phyloP scores from a whole-genome alignment of 2,888 invertebrate genomes.

The Augochlorella aurata region DNA sequence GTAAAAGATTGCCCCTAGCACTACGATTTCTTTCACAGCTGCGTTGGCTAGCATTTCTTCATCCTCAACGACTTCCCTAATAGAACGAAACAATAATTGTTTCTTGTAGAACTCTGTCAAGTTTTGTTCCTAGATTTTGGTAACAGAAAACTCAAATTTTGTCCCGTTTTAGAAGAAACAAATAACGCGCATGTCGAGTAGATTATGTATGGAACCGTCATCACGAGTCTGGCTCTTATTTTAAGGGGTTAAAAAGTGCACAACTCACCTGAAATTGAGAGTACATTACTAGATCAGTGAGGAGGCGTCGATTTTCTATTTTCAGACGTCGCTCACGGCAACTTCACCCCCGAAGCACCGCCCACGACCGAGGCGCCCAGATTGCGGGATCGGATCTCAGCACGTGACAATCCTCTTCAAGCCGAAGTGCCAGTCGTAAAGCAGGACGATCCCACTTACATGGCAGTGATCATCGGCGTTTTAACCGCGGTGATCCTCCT shows the following conservation, averaged over 20 bases:
- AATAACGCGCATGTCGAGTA: too few relatives aligned
- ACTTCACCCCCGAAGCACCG: constrained; percentile 83
- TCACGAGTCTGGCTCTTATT: too few relatives aligned
- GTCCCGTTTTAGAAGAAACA: too few relatives aligned
- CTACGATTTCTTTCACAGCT: too few relatives aligned
- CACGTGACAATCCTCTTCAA: constrained; percentile 75
- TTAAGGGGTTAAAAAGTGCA: neutral
- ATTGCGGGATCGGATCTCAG: constrained; percentile 75
- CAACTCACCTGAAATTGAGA: neutral
- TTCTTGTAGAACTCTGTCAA: too few relatives aligned
- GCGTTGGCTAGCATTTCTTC: too few relatives aligned
- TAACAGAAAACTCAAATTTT: too few relatives aligned
- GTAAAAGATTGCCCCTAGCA: too few relatives aligned
- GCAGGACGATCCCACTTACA: constrained; percentile 83
- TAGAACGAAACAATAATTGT: too few relatives aligned
- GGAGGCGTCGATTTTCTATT: constrained; percentile 45
- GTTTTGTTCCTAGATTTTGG: too few relatives aligned
- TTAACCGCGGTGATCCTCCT: constrained; percentile 84
- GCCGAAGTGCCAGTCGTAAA: constrained; percentile 81
- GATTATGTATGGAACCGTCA: too few relatives aligned
- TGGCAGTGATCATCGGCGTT: constrained; percentile 84
- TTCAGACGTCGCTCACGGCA: constrained; percentile 84
- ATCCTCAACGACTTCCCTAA: too few relatives aligned
- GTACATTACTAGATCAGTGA: constrained; percentile 14
- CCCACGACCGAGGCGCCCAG: constrained; percentile 80